A percentile compares a stretch with the other conserved stretches of the same genome.
phyloP scores from a whole-genome alignment of 35 echinoderm and acorn worm genomes.

The Holothuria glaberrima region DNA sequence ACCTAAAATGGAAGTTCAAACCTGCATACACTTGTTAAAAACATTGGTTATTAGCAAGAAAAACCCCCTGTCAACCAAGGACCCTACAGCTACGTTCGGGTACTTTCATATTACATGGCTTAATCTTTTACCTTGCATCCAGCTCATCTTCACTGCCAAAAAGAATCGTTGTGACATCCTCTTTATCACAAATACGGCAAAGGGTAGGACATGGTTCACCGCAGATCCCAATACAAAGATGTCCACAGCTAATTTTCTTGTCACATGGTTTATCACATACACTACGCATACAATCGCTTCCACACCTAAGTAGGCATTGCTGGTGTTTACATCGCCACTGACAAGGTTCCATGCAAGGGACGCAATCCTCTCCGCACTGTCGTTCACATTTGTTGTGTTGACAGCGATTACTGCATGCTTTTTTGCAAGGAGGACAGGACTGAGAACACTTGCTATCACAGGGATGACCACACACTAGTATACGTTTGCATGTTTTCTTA shows the following conservation, averaged over 20 bases:
- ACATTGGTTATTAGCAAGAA: no score
- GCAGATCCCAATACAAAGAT: slow-evolving; percentile 77
- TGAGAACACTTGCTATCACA: slow-evolving; percentile 62
- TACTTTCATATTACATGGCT: no score
- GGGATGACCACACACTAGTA: slow-evolving; percentile 80
- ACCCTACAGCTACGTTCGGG: no score
- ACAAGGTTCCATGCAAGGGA: slow-evolving; percentile 54
- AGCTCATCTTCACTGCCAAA: slow-evolving; percentile 89
- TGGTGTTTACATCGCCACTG: slow-evolving; percentile 48
- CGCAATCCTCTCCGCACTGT: slow-evolving; percentile 74
- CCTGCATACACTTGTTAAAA: no score
- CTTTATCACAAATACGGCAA: slow-evolving; percentile 68
- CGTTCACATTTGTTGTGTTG: slow-evolving; percentile 65
- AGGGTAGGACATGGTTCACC: slow-evolving; percentile 71
- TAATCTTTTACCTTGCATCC: slow-evolving; percentile 44
- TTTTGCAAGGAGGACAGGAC: slow-evolving; percentile 81
- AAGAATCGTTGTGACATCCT: slow-evolving; percentile 74
- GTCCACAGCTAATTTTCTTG: slow-evolving; percentile 45
- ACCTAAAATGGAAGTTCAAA: no score
- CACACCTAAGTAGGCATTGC: slow-evolving; percentile 56
- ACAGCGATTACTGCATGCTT: slow-evolving; percentile 78
- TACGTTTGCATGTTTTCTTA: slow-evolving; percentile 53
- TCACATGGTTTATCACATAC: slow-evolving; percentile 64
- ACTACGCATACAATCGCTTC: slow-evolving; percentile 36
- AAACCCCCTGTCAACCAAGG: no score